A percentile compares a stretch with the other conserved stretches of the same genome.
Conservation (phyloP, 2,888 invertebrate species). For the Pandemis corylana region DNA sequence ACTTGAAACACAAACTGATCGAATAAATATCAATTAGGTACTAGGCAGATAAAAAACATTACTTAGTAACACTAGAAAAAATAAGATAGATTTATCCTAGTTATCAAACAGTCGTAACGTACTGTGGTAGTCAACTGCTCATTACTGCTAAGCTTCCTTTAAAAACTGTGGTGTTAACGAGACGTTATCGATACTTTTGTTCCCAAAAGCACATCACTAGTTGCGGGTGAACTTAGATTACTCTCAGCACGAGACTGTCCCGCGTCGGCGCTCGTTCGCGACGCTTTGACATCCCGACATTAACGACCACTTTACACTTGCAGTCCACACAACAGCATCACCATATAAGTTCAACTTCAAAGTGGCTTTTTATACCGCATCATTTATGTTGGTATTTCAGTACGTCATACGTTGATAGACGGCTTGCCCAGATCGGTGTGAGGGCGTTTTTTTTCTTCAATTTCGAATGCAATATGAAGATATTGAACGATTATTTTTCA, state of each 20-base stretch:
- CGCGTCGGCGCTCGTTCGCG: conserved; percentile 83
- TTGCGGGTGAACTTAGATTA: conserved; percentile 77
- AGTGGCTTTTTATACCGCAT: conserved; percentile 41
- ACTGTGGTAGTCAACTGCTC: no score
- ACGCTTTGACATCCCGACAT: conserved; percentile 84
- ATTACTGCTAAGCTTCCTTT: no score
- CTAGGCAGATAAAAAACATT: no score
- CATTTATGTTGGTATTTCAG: conserved; percentile 49
- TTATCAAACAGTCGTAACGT: no score
- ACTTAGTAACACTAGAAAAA: no score
- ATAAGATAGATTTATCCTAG: no score
- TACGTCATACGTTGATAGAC: conserved; percentile 83
- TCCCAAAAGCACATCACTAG: conserved; percentile 59
- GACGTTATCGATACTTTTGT: conserved; percentile 54
- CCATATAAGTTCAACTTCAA: conserved; percentile 47
- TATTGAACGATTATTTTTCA: conserved; percentile 81
- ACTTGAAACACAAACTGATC: no score
- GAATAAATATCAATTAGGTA: no score
- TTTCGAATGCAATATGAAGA: conserved; percentile 77
- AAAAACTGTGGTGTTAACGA: no score
- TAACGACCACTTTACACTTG: conserved; percentile 47
- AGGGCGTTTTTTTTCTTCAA: conserved; percentile 67
- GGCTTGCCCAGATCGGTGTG: conserved; percentile 71
- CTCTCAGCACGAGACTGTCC: conserved; percentile 85
- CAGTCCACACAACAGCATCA: conserved; percentile 48